Evolutionary conservation across 2,113 vertebrate species (phyloP).

Genomic region (Mobula hypostoma): DNA sequence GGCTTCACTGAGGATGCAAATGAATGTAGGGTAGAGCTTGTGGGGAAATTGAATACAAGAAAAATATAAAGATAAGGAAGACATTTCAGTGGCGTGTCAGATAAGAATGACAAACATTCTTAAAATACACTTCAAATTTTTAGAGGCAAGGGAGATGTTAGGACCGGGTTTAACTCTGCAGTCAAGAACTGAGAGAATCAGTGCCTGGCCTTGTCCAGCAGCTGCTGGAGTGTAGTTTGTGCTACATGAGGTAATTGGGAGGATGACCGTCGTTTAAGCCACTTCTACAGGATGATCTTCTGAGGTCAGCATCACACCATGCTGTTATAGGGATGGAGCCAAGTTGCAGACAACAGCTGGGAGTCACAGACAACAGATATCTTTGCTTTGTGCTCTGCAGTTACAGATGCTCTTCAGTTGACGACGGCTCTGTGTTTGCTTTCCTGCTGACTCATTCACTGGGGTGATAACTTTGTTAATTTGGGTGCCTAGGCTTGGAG

Average conservation of each 20-base stretch:
- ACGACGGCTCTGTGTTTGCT: neutral
- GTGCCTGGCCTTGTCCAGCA: neutral
- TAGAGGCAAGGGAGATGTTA: neutral
- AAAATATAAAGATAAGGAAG: neutral
- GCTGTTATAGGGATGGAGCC: neutral
- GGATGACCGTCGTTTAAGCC: neutral
- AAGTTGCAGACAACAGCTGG: neutral
- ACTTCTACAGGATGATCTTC: neutral
- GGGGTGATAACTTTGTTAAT: neutral
- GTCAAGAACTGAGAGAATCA: neutral
- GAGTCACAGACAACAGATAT: neutral
- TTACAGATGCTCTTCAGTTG: neutral
- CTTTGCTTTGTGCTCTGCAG: neutral
- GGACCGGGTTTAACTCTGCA: too few species aligned
- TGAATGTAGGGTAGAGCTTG: neutral
- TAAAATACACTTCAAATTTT: neutral
- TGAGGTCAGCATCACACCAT: neutral
- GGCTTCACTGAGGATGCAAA: neutral
- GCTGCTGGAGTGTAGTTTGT: neutral
- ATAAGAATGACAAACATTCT: neutral
- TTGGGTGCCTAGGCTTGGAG: neutral
- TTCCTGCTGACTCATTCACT: neutral
- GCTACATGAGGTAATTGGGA: neutral
- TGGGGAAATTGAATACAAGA: neutral
- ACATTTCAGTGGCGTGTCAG: neutral